Percentiles rank a stretch among this genome's conserved stretches.
These are phyloP conservation scores for Tachysurus vachellii DNA, from an alignment of 2,113 vertebrate genomes.

Conservation along the genomic window DNA sequence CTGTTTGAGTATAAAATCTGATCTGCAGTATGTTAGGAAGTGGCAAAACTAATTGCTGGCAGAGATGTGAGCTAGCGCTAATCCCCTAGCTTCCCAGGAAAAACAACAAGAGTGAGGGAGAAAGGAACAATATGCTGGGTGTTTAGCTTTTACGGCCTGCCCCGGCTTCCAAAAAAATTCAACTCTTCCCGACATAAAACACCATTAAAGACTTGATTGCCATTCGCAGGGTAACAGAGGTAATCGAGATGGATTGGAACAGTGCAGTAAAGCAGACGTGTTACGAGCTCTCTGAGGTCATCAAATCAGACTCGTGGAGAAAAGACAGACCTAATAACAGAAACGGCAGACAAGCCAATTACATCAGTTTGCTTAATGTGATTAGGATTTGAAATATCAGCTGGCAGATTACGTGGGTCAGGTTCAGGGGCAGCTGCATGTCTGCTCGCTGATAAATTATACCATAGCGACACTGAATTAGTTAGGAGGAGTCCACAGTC, in stretches of 20 bases:
- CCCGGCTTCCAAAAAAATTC: conserved; percentile 41
- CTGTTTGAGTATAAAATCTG: not conserved
- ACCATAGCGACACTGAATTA: not conserved
- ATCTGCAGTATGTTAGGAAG: conserved; percentile 22
- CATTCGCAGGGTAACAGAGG: conserved; percentile 2
- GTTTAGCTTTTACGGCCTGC: conserved; percentile 42
- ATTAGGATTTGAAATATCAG: conserved; percentile 8
- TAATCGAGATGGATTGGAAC: conserved; percentile 29
- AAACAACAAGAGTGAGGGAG: conserved; percentile 6
- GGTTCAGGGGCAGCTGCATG: not conserved
- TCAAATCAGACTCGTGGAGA: conserved; percentile 25
- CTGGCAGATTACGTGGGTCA: not conserved
- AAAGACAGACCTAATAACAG: conserved; percentile 15
- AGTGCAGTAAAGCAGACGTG: conserved; percentile 7
- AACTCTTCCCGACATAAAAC: conserved; percentile 33
- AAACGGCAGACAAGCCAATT: not conserved
- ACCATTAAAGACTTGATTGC: conserved; percentile 22
- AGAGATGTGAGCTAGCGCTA: not conserved
- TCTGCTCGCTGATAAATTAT: not conserved
- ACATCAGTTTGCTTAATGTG: not conserved
- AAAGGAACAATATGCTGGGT: not conserved
- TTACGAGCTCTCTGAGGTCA: conserved; percentile 15
- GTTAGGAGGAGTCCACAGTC: not conserved
- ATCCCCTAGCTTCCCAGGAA: not conserved
- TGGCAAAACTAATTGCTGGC: conserved; percentile 17